Evolutionary conservation across 1,140 invertebrate genomes (phyloP).

Genomic region (Drosophila mayri): DNA sequence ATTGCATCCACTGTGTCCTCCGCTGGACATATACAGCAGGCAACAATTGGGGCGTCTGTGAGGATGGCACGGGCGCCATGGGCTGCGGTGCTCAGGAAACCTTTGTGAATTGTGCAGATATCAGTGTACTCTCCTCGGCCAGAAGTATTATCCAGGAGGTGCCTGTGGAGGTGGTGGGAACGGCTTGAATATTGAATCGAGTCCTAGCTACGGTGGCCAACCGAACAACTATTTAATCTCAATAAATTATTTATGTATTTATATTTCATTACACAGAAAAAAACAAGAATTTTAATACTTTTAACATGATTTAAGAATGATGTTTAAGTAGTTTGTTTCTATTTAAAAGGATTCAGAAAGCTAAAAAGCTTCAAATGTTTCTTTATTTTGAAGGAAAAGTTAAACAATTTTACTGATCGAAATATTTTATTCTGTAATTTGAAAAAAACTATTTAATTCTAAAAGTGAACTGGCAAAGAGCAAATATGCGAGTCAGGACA

Average conservation of each 20-base stretch:
- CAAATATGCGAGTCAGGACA: too few relatives aligned
- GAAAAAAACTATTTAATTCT: too few relatives aligned
- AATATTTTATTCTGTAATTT: too few relatives aligned
- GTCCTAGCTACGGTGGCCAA: background rate
- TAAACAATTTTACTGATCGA: too few relatives aligned
- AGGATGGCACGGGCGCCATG: constrained; percentile 77
- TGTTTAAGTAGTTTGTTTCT: too few relatives aligned
- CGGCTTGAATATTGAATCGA: background rate
- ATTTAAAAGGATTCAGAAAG: too few relatives aligned
- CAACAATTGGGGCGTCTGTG: constrained; percentile 86
- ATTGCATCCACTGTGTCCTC: constrained; percentile 86
- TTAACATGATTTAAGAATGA: too few relatives aligned
- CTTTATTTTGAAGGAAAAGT: too few relatives aligned
- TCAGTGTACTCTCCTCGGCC: constrained; percentile 85
- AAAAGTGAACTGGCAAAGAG: too few relatives aligned
- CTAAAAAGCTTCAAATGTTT: too few relatives aligned
- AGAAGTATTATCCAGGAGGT: constrained; percentile 43
- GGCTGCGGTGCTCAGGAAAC: constrained; percentile 89
- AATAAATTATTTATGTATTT: constrained; percentile 21
- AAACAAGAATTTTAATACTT: too few relatives aligned
- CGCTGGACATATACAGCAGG: constrained; percentile 83
- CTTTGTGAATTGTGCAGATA: constrained; percentile 89
- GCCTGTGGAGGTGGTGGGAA: constrained; percentile 41
- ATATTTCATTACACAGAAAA: background rate
- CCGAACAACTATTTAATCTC: constrained; percentile 31